A percentile compares a stretch with the other conserved stretches of the same genome.
These are phyloP conservation scores for Acleris literana DNA, from an alignment of 2,888 invertebrate species.

Conservation along the genomic window DNA sequence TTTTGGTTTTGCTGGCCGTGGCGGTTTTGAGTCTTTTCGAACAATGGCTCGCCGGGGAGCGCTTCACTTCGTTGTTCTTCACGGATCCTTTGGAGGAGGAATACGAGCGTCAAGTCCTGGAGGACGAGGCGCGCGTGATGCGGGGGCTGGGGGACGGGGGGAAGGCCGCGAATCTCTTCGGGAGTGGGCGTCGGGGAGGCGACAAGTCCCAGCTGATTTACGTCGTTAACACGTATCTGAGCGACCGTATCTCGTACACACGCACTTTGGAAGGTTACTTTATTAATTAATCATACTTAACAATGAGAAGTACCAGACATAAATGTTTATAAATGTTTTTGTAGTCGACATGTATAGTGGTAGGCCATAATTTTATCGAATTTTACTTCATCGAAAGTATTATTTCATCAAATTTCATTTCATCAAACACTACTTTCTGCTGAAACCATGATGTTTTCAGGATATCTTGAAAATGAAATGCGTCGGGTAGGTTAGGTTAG, in stretches of 20 bases:
- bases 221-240: constrained; percentile 94
- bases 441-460: no score
- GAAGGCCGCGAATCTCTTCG: constrained; percentile 86
- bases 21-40: constrained; percentile 66
- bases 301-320: no score
- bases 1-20: constrained; percentile 62
- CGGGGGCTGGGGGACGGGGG: constrained; percentile 89
- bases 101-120: constrained; percentile 79
- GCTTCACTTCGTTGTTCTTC: constrained; percentile 53
- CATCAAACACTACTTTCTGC: no score
- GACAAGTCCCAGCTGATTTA: constrained; percentile 90
- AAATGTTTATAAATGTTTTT: no score
- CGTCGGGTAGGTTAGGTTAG: no score
- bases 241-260: constrained; percentile 93
- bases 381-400: no score
- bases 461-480: no score
- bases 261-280: constrained; percentile 86
- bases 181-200: constrained; percentile 85
- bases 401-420: no score
- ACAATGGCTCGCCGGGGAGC: constrained; percentile 72
- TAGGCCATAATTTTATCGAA: no score
- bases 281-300: no score
- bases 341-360: no score
- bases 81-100: constrained; percentile 53
- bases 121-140: constrained; percentile 86